These are phyloP conservation scores for Oncorhynchus masou DNA, from an alignment of 2,113 vertebrate species.

Conservation along the genomic window DNA sequence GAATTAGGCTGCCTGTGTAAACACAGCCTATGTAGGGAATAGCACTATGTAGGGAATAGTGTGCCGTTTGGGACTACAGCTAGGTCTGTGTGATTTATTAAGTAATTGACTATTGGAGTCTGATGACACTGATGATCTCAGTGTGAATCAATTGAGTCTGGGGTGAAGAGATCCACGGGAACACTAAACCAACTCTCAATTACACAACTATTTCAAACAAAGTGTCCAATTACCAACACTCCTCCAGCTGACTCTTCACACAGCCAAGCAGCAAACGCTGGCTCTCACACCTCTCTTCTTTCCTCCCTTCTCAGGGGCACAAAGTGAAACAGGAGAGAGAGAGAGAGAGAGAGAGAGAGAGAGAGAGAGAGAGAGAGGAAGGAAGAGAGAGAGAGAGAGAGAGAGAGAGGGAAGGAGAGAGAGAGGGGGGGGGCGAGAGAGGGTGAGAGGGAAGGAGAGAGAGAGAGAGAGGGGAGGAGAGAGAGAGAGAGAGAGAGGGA, in stretches of 20 bases:
- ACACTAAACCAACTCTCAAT: constrained; percentile 43
- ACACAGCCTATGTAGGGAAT: no score
- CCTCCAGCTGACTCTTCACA: constrained; percentile 57
- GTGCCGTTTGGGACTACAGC: no score
- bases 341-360: no score
- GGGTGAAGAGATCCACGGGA: constrained; percentile 16
- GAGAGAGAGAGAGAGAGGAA: no score
- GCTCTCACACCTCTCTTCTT: constrained; percentile 15
- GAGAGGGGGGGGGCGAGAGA: no score
- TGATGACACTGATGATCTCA: neutral
- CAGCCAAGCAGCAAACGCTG: constrained; percentile 22
- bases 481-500: neutral
- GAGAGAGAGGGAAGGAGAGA: fast-evolving
- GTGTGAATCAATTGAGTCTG: neutral
- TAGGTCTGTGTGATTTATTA: neutral
- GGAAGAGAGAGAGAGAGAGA: no score
- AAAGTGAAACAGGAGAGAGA: neutral
- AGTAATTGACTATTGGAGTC: neutral
- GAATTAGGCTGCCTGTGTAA: no score
- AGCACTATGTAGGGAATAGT: no score
- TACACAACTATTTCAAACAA: constrained; percentile 56
- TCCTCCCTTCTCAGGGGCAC: neutral
- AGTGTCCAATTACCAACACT: constrained; percentile 55
- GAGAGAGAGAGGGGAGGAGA: neutral
- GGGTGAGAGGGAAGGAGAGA: neutral